Conservation (phyloP, 2,113 vertebrate species). For the Semicossyphus pulcher region DNA sequence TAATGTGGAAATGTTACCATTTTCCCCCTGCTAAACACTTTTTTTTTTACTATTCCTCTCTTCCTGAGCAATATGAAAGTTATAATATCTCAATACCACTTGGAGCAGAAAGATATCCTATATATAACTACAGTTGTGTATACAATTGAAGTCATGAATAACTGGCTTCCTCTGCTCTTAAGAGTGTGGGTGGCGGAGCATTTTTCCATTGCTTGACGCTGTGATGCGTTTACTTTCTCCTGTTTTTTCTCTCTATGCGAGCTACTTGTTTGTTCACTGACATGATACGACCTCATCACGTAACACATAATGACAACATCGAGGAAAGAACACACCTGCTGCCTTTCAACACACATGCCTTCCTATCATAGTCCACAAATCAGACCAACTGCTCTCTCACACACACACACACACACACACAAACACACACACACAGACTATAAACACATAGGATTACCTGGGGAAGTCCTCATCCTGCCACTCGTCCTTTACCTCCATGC, state of each 20-base stretch:
- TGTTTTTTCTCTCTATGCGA: neutral
- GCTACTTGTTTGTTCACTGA: constrained; percentile 29
- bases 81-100: no score
- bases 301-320: constrained; percentile 41
- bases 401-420: constrained; percentile 3
- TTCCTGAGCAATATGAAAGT: no score
- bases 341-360: constrained; percentile 34
- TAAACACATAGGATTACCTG: constrained; percentile 17
- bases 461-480: constrained; percentile 95
- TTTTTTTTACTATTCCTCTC: no score
- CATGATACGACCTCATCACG: constrained; percentile 71
- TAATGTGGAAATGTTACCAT: no score
- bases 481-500: constrained; percentile 92
- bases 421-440: constrained; percentile 8
- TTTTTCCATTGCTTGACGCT: constrained; percentile 4
- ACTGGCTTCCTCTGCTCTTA: no score
- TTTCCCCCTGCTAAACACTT: no score
- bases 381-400: constrained; percentile 17
- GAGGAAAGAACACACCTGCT: constrained; percentile 60
- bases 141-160: no score
- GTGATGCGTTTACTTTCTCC: constrained; percentile 10
- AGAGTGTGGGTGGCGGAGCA: neutral
- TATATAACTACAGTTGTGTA: no score
- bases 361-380: constrained; percentile 19
- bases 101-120: no score